Evolutionary conservation across 2,888 invertebrate genomes (phyloP), one percentile per base, ranked within the genome.

Genomic region (Heteropelma amictum): DNA sequence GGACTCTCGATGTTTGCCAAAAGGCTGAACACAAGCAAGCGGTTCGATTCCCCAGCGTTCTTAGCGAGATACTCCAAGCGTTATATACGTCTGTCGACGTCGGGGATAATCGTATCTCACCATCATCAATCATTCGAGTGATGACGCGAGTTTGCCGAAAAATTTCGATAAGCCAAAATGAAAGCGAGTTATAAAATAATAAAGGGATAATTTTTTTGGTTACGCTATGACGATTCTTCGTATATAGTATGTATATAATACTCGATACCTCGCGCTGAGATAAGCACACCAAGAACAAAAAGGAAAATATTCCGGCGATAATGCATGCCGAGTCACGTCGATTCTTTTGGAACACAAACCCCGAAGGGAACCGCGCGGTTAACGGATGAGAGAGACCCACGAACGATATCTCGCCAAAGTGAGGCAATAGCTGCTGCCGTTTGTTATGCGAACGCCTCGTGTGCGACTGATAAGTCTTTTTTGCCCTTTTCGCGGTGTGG

Each of bases 261-360:
- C 14, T 45, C 28, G 53, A 53, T 35, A 47, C 19, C n/a, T 49
- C 40, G 42, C 7, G 7, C n/a, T n/a, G 7, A 49, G 63, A 69
- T 64, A 26, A 64, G 45, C 21, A 35, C n/a, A 21, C 42, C 21
- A 8, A 23, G 65, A 12, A 30, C 30, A 38, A 38, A 63, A 67
- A 67, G n/a, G 42, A 63, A 61, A 70, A 61, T 73, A 68, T 68
- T 58, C 19, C 21, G 10, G 74, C 76, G 80, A 83, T 88, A 88
- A 88, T 87, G 84, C 87, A 87, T 87, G 87, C 87, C 81, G 76
- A 81, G 84, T 87, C 87, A 88, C 87, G 88, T 82, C 83, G 73
- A 58, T 45, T 58, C 45, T 65, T 60, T 51, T 23, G 30, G 19
- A 21, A 10, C 61, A 17, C 53, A 35, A 56, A 56, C 40, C 68